These are phyloP conservation scores for Himalopsyche tibetana DNA, from an alignment of 2,888 invertebrate genomes.

Conservation along the genomic window DNA sequence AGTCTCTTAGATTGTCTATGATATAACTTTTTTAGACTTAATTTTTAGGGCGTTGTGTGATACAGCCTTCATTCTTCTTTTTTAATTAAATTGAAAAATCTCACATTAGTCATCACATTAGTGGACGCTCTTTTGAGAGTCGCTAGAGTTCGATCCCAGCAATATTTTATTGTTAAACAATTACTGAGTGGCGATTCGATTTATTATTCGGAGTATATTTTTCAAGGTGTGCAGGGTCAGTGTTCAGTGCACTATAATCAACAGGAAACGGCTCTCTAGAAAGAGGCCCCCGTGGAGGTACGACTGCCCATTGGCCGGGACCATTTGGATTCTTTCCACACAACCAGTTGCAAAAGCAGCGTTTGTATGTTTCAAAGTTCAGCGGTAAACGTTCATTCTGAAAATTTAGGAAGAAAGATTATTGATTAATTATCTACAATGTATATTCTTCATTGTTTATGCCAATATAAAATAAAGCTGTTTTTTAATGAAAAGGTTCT, in stretches of 20 bases:
- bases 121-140: not conserved
- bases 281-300: conserved; percentile 77
- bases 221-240: conserved; percentile 82
- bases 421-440: not conserved
- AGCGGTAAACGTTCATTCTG: conserved; percentile 84
- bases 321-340: conserved; percentile 86
- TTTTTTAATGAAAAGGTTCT: not conserved
- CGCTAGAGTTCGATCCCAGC: not conserved
- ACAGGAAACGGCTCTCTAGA: conserved; percentile 82
- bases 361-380: conserved; percentile 82
- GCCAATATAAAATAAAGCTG: not conserved
- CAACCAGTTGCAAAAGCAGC: conserved; percentile 86
- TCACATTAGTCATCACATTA: conserved; percentile 37
- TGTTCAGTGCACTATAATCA: conserved; percentile 85
- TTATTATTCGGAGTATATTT: conserved; percentile 83
- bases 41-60: not conserved
- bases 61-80: not conserved
- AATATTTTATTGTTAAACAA: conserved; percentile 74
- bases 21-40: not conserved
- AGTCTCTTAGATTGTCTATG: too few relatives aligned
- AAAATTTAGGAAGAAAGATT: conserved; percentile 66
- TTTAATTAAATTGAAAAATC: conserved; percentile 28
- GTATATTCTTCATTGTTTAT: not conserved
- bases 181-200: conserved; percentile 83
- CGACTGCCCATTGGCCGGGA: conserved; percentile 85